Conservation (phyloP, 2,797 vertebrate genomes). For the Acomys russatus region DNA sequence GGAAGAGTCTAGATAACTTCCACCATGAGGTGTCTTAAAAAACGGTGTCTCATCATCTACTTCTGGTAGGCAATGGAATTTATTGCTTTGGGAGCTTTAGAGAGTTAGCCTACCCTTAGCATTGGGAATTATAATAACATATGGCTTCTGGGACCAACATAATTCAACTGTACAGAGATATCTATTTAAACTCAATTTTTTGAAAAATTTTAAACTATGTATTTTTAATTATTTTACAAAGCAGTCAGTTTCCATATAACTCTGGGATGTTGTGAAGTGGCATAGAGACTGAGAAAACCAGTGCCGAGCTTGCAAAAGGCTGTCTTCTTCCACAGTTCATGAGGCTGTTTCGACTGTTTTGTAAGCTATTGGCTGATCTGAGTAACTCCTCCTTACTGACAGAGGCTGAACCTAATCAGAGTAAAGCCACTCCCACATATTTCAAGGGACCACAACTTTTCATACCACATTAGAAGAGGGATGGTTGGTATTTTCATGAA, state of each 20-base stretch:
- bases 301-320: background rate
- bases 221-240: background rate
- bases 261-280: too few species aligned
- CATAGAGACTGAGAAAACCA: background rate
- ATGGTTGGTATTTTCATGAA: background rate
- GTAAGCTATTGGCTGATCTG: background rate
- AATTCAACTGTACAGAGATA: background rate
- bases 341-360: background rate
- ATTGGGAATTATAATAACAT: background rate
- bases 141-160: background rate
- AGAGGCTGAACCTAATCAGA: background rate
- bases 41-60: background rate
- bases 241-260: background rate
- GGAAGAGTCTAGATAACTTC: background rate
- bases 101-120: background rate
- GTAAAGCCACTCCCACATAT: background rate
- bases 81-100: background rate
- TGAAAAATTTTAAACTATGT: background rate
- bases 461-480: background rate
- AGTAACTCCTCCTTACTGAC: background rate
- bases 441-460: background rate
- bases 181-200: background rate
- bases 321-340: background rate
- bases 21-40: background rate
- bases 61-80: background rate